A percentile compares a stretch with the other conserved stretches of the same genome.
Conservation (phyloP, 2,797 vertebrate genomes). For the Helicolenus hilgendorfi region DNA sequence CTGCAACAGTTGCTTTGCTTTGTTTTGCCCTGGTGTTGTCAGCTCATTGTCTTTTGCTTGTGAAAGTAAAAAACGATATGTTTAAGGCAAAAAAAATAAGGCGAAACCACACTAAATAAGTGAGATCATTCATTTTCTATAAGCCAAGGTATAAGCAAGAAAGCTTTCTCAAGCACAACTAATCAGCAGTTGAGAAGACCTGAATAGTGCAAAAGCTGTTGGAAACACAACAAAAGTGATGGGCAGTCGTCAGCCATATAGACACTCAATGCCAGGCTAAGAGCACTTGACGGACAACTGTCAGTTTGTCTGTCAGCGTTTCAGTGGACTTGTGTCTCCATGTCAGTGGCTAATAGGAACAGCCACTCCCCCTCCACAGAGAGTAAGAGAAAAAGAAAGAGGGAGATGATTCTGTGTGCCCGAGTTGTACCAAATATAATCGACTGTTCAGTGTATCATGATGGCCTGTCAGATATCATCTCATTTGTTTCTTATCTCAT, state of each 20-base stretch:
- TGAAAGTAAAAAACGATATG: background rate
- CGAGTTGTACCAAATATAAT: background rate
- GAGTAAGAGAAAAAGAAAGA: background rate
- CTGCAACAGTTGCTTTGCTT: constrained; percentile 25
- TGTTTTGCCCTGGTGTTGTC: background rate
- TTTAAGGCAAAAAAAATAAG: background rate
- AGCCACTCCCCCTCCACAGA: background rate
- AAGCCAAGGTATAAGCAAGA: background rate
- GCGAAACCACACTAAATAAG: background rate
- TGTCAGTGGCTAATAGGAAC: background rate
- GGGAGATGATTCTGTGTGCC: background rate
- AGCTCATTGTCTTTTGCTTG: background rate
- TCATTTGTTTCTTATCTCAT: constrained; percentile 26
- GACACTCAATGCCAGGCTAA: background rate
- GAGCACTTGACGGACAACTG: background rate
- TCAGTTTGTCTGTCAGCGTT: background rate
- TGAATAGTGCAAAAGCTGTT: background rate
- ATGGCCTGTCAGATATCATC: constrained; percentile 22
- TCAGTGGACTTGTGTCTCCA: background rate
- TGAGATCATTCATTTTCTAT: background rate
- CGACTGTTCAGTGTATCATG: constrained; percentile 11
- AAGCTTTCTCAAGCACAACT: background rate
- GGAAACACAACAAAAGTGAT: background rate
- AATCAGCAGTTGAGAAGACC: background rate
- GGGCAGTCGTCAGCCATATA: background rate